These are phyloP conservation scores for Rhea americana DNA, from an alignment of 2,113 vertebrate species.

Conservation along the genomic window DNA sequence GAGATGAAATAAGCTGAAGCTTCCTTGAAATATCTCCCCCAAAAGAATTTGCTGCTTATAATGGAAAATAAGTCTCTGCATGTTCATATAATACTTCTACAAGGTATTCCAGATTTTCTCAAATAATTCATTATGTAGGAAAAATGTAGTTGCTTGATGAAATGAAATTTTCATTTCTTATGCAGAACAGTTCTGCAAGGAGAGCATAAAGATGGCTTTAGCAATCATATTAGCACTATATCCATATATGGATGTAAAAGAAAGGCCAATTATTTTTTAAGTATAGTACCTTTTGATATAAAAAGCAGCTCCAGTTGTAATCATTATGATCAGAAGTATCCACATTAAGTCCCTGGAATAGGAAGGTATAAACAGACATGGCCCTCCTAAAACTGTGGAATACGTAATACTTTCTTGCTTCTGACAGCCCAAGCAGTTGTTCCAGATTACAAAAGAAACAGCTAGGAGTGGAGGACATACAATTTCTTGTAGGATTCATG, in stretches of 20 bases:
- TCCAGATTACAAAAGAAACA: neutral
- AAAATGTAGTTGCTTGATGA: neutral
- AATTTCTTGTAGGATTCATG: neutral
- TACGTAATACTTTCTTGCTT: neutral
- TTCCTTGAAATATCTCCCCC: neutral
- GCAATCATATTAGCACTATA: neutral
- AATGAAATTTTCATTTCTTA: neutral
- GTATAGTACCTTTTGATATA: neutral
- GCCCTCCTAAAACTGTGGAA: neutral
- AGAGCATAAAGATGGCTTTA: neutral
- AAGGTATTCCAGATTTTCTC: neutral
- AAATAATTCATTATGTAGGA: neutral
- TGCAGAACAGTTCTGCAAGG: neutral
- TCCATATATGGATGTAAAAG: neutral
- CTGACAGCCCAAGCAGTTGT: neutral
- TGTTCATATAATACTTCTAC: neutral
- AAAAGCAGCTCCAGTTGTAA: neutral
- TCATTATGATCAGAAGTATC: neutral
- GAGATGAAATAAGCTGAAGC: neutral
- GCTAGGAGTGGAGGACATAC: fast-evolving
- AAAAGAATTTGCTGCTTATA: neutral
- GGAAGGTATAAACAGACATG: neutral
- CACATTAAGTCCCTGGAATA: neutral
- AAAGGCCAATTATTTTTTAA: neutral
- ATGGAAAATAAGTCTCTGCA: neutral